Evolutionary conservation across 2,888 invertebrate species (phyloP).

Genomic region (Pomacea canaliculata): DNA sequence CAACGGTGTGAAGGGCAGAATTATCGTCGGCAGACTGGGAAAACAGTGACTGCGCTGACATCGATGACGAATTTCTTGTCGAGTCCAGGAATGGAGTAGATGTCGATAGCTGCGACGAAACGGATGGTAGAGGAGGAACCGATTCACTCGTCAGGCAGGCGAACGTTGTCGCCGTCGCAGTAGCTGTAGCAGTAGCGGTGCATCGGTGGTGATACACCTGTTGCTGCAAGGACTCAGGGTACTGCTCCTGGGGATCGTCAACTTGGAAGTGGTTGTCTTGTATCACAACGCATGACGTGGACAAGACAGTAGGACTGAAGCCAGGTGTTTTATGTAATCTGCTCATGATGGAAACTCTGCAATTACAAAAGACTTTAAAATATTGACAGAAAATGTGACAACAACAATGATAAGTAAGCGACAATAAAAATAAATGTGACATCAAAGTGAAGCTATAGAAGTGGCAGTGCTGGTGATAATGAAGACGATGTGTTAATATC

Average conservation of each 20-base stretch:
- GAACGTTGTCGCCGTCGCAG: slow-evolving; percentile 19
- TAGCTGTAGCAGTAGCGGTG: slow-evolving; percentile 7
- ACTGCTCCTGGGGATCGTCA: neutral
- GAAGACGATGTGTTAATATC: too few species aligned
- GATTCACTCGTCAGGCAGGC: neutral
- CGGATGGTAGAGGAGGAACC: neutral
- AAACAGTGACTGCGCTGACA: neutral
- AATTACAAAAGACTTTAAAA: too few species aligned
- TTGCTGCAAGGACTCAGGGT: neutral
- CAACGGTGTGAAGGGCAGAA: too few species aligned
- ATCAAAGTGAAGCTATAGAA: too few species aligned
- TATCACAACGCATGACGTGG: slow-evolving; percentile 34
- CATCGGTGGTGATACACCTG: neutral
- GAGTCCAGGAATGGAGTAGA: neutral
- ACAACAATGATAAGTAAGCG: too few species aligned
- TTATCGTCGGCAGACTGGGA: too few species aligned
- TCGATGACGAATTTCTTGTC: neutral
- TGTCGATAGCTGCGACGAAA: neutral
- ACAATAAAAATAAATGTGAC: too few species aligned
- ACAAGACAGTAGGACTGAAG: slow-evolving; percentile 37
- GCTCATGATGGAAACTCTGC: neutral
- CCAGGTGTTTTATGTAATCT: slow-evolving; percentile 1
- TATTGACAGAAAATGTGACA: too few species aligned
- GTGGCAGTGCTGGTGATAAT: too few species aligned
- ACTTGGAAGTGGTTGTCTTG: slow-evolving; percentile 22